Percentiles rank a stretch among this genome's conserved stretches.
These are phyloP conservation scores for Caenorhabditis wallacei DNA, from an alignment of 2,888 invertebrate genomes.

Conservation along the genomic window DNA sequence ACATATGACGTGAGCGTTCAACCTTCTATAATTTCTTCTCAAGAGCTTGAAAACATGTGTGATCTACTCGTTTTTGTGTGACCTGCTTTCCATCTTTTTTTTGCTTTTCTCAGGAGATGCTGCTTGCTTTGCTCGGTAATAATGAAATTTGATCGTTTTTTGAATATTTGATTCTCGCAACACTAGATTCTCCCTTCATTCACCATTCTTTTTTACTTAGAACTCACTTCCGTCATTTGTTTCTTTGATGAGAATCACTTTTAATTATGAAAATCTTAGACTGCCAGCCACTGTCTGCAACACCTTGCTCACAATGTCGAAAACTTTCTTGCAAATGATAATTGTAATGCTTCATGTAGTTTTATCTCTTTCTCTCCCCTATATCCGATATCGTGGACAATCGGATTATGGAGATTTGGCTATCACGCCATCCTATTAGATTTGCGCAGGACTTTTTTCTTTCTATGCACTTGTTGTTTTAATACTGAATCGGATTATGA, in stretches of 20 bases:
- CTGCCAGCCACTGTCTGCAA: no score
- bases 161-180: slow-evolving; percentile 57
- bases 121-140: slow-evolving; percentile 38
- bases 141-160: slow-evolving; percentile 53
- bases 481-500: slow-evolving; percentile 10
- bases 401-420: slow-evolving; percentile 57
- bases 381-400: slow-evolving; percentile 29
- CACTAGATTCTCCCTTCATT: slow-evolving; percentile 35
- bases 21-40: slow-evolving; percentile 41
- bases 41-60: slow-evolving; percentile 31
- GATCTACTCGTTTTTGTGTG: slow-evolving; percentile 29
- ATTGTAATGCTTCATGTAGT: slow-evolving; percentile 41
- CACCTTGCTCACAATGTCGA: slow-evolving; percentile 8
- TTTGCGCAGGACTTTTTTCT: slow-evolving; percentile 9
- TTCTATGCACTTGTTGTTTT: neutral
- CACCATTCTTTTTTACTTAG: slow-evolving; percentile 2
- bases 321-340: slow-evolving; percentile 15
- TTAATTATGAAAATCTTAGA: neutral
- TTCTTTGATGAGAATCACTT: neutral
- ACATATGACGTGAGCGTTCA: slow-evolving; percentile 40
- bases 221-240: slow-evolving; percentile 13
- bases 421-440: slow-evolving; percentile 37
- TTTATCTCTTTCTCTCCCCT: slow-evolving; percentile 7
- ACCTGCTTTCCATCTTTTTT: slow-evolving; percentile 30
- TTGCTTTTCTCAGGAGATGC: neutral